Evolutionary conservation across 2,797 vertebrate species (phyloP).

Genomic region (Spinibarbus caldwelli): DNA sequence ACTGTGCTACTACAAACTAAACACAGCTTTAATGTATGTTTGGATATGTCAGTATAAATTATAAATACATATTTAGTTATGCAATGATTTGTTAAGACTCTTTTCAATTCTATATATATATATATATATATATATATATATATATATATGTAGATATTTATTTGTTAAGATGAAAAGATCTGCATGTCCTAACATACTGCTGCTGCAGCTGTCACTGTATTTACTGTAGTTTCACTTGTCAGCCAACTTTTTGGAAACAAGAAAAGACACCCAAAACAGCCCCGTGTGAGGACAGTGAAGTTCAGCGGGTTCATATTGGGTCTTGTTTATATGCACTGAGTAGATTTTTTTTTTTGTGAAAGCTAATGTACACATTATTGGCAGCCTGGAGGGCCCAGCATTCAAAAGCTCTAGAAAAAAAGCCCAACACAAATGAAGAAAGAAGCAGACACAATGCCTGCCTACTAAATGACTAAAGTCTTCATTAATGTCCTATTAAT

Average conservation of each 20-base stretch:
- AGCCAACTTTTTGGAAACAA: constrained; percentile 9
- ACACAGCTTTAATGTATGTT: constrained; percentile 33
- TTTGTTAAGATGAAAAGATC: constrained; percentile 5
- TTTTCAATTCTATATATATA: neutral
- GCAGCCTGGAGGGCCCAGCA: constrained; percentile 46
- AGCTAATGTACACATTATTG: constrained; percentile 52
- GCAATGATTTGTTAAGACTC: neutral
- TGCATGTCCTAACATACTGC: neutral
- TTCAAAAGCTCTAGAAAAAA: constrained; percentile 35
- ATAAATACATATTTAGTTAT: constrained; percentile 10
- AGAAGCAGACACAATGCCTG: constrained; percentile 51
- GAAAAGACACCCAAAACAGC: constrained; percentile 39
- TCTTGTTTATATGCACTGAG: constrained; percentile 47
- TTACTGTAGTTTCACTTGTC: constrained; percentile 10
- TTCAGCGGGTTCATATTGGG: constrained; percentile 52
- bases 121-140: too few species aligned
- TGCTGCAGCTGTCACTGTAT: constrained; percentile 20
- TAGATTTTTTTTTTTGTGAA: constrained; percentile 42
- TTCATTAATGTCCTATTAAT: constrained; percentile 54
- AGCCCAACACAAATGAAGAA: constrained; percentile 44
- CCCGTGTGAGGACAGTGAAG: constrained; percentile 28
- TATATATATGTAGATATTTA: neutral
- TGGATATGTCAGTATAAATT: constrained; percentile 24
- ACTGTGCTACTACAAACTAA: constrained; percentile 19
- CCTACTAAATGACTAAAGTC: constrained; percentile 50